Base-by-base conservation (phyloP, 2,797 vertebrate genomes). In the Scleropages formosus region DNA sequence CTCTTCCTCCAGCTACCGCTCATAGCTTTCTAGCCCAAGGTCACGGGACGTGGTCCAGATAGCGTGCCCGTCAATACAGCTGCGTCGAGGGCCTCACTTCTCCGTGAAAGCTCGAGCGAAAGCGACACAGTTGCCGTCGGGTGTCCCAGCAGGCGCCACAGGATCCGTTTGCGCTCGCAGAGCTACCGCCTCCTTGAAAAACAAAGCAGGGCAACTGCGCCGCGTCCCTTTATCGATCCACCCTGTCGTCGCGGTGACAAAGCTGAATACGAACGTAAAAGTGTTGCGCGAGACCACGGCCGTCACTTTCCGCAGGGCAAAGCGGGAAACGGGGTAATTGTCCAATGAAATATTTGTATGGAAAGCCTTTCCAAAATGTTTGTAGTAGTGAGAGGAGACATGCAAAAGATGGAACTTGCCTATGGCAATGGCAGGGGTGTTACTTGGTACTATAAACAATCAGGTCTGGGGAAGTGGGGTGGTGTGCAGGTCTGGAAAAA, bases 161-260 rank as follows among this genome's bases (percentile, higher is more conserved):
- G n/a, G n/a, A n/a, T n/a, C n/a, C n/a, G 8, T 53, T 56, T 18
- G 56, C 9, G 3, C 9, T 13, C 53, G n/a, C n/a, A n/a, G n/a
- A 56, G 53, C 2, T 11, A 8, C 12, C 12, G 18, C 53, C 53
- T 56, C 53, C 9, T 56, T 3, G 18, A 12, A 56, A 56, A 56
- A 12, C 11, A 53, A 12, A 53, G 12, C 49, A n/a, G n/a, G 39
- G 31, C 31, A 39, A 6, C 2, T 39, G 6, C 31, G 18, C 9
- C 18, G 53, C 18, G 18, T 9, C n/a, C 53, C 53, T 26, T 10
- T 49, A 15, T 51, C 20, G 49, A 51, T 20, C 46, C 8, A 3
- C 46, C 20, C 20, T 51, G 22, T 51, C 69, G 49, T 26, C 44
- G 69, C 69, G 69, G 20, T 15, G 66, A 69, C 51, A 51, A 69